Conservation (phyloP, 92 coral and sea anemone genomes). For the Paramuricea clavata region DNA sequence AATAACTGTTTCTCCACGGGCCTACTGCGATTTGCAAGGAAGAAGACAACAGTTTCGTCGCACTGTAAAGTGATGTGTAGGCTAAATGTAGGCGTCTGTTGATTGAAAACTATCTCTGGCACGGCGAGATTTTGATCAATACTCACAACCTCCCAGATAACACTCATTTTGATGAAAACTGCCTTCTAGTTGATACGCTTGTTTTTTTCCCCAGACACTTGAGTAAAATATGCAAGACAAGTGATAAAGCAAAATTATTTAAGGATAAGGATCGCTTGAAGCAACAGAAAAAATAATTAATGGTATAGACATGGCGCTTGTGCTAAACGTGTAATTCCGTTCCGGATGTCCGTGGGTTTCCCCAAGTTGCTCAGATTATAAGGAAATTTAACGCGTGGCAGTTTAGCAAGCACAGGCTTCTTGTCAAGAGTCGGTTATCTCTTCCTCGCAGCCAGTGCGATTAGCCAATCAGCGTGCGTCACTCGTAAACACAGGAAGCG, state of each 20-base stretch:
- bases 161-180: slow-evolving; percentile 26
- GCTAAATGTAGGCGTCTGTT: slow-evolving; percentile 6
- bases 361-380: background rate
- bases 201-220: background rate
- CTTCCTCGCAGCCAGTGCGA: slow-evolving; percentile 43
- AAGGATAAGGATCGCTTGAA: slow-evolving; percentile 2
- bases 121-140: background rate
- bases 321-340: background rate
- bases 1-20: slow-evolving; percentile 10
- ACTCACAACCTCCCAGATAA: background rate
- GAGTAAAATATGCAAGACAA: slow-evolving; percentile 3
- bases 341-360: background rate
- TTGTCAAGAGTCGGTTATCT: slow-evolving; percentile 49
- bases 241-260: slow-evolving; percentile 6
- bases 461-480: slow-evolving; percentile 30
- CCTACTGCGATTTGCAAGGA: slow-evolving; percentile 8
- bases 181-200: background rate
- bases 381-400: slow-evolving; percentile 33
- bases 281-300: background rate
- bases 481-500: slow-evolving; percentile 28
- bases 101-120: slow-evolving; percentile 23
- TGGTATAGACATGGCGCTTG: background rate
- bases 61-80: background rate
- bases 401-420: slow-evolving; percentile 22
- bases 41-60: background rate